phyloP scores from a whole-genome alignment of 2,888 invertebrate species.

The Caenorhabditis sp. region DNA sequence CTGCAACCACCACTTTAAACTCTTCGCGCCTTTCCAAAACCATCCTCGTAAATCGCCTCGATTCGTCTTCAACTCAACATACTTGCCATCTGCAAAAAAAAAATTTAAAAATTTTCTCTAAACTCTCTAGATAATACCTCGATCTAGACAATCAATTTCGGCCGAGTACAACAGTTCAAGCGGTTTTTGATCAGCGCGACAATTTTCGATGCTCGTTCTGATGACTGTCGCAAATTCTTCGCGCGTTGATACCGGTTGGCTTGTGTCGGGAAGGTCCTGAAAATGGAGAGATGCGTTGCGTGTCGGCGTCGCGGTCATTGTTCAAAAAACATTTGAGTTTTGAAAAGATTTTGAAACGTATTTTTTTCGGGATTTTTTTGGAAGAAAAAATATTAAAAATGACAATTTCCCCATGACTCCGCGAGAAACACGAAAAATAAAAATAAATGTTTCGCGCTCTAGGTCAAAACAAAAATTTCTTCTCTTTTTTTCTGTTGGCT shows the following conservation, averaged over 20 bases:
- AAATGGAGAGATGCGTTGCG: neutral
- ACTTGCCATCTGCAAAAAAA: conserved; percentile 15
- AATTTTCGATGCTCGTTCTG: conserved; percentile 7
- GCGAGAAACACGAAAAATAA: too few species aligned
- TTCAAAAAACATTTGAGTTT: too few species aligned
- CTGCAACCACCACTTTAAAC: conserved; percentile 77
- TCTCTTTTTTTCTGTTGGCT: too few species aligned
- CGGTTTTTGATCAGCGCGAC: neutral
- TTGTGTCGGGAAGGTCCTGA: conserved; percentile 39
- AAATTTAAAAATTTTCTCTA: neutral
- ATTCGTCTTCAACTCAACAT: conserved; percentile 56
- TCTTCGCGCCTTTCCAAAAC: conserved; percentile 42
- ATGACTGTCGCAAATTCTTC: conserved; percentile 45
- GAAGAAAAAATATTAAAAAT: too few species aligned
- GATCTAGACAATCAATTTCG: conserved; percentile 51
- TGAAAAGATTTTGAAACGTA: too few species aligned
- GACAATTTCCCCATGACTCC: too few species aligned
- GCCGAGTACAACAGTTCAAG: conserved; percentile 34
- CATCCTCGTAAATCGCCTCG: conserved; percentile 35
- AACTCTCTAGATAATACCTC: neutral
- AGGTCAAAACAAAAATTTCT: too few species aligned
- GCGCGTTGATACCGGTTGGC: conserved; percentile 23
- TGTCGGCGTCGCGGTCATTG: too few species aligned
- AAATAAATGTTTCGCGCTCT: too few species aligned
- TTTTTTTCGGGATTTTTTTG: too few species aligned